Evolutionary conservation across 2,888 invertebrate species (phyloP).

Genomic region (Furcula furcula): DNA sequence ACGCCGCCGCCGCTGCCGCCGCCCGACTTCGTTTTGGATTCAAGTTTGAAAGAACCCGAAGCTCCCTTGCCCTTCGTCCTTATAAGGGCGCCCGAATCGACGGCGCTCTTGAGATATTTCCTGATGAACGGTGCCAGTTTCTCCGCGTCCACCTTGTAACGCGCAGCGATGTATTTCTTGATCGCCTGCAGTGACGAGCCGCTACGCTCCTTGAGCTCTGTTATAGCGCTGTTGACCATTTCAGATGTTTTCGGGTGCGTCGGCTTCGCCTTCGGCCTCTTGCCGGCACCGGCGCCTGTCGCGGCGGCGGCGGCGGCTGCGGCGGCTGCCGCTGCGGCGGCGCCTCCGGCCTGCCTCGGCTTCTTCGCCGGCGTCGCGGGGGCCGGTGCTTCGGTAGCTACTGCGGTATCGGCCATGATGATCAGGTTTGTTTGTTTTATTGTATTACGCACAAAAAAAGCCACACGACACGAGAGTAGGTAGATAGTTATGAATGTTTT

Average conservation of each 20-base stretch:
- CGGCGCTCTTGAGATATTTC: constrained; percentile 77
- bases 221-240: constrained; percentile 82
- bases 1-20: constrained; percentile 22
- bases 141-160: constrained; percentile 81
- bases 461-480: neutral
- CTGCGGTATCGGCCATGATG: constrained; percentile 42
- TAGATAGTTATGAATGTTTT: neutral
- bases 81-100: constrained; percentile 74
- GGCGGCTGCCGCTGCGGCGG: constrained; percentile 14
- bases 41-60: constrained; percentile 66
- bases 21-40: constrained; percentile 37
- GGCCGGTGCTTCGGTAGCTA: constrained; percentile 40
- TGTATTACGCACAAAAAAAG: neutral
- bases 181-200: constrained; percentile 82
- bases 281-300: constrained; percentile 23
- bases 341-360: constrained; percentile 31
- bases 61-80: constrained; percentile 82
- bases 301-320: constrained; percentile 20
- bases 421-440: neutral
- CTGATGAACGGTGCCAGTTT: constrained; percentile 82
- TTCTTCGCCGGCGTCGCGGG: constrained; percentile 46
- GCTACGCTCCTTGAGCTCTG: constrained; percentile 73
- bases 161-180: constrained; percentile 83
- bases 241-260: constrained; percentile 37
- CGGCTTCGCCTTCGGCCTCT: constrained; percentile 53